Evolutionary conservation across 2,888 invertebrate species (phyloP).

Genomic region (Silvanus unidentatus): DNA sequence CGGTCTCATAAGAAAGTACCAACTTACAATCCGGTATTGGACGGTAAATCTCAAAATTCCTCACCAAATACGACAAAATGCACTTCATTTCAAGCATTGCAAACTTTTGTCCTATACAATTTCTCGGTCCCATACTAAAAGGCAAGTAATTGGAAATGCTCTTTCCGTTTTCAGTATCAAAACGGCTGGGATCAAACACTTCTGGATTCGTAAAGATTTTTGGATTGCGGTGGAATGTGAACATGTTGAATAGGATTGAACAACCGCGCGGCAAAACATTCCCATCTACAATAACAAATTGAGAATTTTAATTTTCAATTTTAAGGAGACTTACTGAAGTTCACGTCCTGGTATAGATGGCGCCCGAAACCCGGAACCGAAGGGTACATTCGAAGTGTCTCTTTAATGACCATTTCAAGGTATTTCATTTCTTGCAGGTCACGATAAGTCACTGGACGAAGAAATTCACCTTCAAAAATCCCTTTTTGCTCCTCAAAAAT

Average conservation of each 20-base stretch:
- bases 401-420: slow-evolving; percentile 36
- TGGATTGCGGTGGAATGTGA: slow-evolving; percentile 5
- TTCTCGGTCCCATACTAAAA: slow-evolving; percentile 12
- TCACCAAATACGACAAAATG: slow-evolving; percentile 4
- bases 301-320: background rate
- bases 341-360: background rate
- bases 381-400: slow-evolving; percentile 35
- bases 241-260: background rate
- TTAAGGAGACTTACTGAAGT: background rate
- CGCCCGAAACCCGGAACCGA: slow-evolving; percentile 32
- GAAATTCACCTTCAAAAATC: slow-evolving; percentile 32
- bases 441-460: slow-evolving; percentile 26
- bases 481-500: slow-evolving; percentile 37
- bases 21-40: slow-evolving; percentile 8
- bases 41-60: slow-evolving; percentile 8
- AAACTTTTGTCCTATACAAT: slow-evolving; percentile 12
- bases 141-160: slow-evolving; percentile 9
- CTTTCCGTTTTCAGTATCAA: slow-evolving; percentile 8
- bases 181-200: slow-evolving; percentile 6
- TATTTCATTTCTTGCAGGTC: slow-evolving; percentile 36
- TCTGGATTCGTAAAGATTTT: slow-evolving; percentile 6
- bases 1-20: slow-evolving; percentile 7
- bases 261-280: background rate
- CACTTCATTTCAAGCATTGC: slow-evolving; percentile 10
- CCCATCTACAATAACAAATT: background rate